phyloP scores from a whole-genome alignment of 53 echinoderm and acorn worm genomes.

The Stichopus horrens region DNA sequence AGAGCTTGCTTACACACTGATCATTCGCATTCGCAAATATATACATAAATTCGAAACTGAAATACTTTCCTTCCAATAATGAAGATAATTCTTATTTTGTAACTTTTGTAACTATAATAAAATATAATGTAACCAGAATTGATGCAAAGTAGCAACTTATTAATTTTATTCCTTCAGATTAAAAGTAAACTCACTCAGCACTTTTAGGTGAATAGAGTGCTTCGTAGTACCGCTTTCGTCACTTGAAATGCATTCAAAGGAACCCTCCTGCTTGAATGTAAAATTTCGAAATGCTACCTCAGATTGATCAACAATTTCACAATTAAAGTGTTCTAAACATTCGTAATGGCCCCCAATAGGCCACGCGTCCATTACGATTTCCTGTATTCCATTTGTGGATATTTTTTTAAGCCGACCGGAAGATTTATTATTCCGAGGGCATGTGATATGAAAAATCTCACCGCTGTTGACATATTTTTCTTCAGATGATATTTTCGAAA shows the following conservation, averaged over 20 bases:
- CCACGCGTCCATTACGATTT: neutral
- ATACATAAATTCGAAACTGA: no score
- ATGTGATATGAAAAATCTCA: neutral
- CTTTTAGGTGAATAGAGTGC: neutral
- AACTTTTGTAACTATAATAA: no score
- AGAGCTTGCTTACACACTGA: no score
- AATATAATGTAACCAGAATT: no score
- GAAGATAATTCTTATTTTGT: no score
- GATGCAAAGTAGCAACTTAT: no score
- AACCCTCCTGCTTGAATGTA: neutral
- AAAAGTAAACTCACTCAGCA: neutral
- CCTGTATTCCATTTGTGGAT: neutral
- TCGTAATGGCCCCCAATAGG: neutral
- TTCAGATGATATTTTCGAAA: conserved; percentile 5
- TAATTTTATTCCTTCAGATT: no score
- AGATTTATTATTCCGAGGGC: neutral
- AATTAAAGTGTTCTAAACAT: neutral
- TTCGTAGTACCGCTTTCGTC: neutral
- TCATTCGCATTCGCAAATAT: no score
- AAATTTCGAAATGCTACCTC: neutral
- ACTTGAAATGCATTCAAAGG: neutral
- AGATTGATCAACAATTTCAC: neutral
- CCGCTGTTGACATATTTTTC: neutral
- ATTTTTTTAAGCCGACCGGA: neutral
- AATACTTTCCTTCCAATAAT: no score